Evolutionary conservation across 2,113 vertebrate genomes (phyloP), one percentile per base, ranked within the genome.

Genomic region (Phylloscopus whistleri): DNA sequence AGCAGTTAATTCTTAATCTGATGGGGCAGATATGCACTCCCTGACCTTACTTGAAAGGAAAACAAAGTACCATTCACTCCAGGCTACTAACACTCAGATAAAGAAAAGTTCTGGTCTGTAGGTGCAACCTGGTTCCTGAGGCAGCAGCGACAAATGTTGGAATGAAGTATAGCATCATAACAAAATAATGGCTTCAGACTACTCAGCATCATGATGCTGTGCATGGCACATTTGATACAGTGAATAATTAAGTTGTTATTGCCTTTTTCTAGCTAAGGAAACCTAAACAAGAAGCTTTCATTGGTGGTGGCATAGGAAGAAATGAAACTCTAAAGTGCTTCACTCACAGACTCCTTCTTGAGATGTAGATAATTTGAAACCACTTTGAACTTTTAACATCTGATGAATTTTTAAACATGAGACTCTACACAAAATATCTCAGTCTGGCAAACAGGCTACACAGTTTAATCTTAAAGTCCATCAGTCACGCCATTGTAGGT

Each of bases 1-100:
- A 87, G 72, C 10, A 82, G 67, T 91, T 69, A 68, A 77, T 87
- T 93, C 81, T 94, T 95, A 93, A 84, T 52, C 84, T 95, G 49
- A 78, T 80, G 59, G 77, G 83, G 46, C 86, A 96, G 68, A 64
- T 68, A n/a, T 74, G 80, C 31, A 33, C 41, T 94, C 55, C 91
- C 28, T 91, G 74, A 95, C 70, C 44, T 80, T 93, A 59, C 58
- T 86, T 89, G 92, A 94, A 95, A 59, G 56, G 27, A 93, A 79
- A 85, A 33, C 33, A 76, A 89, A 81, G 59, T 84, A 74, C 17
- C 17, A 37, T n/a, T 77, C 20, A 58, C 16, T 87, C 44, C 16
- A 64, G 48, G 26, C n/a, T 77, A 43, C 56, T 56, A 79, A 92
- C 28, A 76, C 17, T 33, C 70, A 92, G 78, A 72, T 55, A 82